A percentile compares a stretch with the other conserved stretches of the same genome.
These are phyloP conservation scores for Forbesichthys agassizii DNA, from an alignment of 2,113 vertebrate genomes.

Conservation along the genomic window DNA sequence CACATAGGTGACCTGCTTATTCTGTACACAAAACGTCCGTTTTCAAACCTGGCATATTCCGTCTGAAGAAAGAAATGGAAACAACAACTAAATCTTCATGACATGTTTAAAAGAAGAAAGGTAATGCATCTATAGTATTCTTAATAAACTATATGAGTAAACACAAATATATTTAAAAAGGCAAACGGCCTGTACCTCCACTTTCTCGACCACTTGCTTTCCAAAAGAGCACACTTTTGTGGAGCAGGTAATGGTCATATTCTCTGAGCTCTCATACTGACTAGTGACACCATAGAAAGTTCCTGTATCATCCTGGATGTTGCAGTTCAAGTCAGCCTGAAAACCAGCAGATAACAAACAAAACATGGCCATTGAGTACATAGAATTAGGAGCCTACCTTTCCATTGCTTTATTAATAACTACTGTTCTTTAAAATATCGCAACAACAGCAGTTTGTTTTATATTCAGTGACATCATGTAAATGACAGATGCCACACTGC, in stretches of 20 bases:
- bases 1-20: slow-evolving; percentile 99
- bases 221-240: slow-evolving; percentile 99
- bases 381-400: background rate
- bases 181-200: slow-evolving; percentile 83
- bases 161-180: background rate
- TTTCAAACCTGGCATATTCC: slow-evolving; percentile 98
- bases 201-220: slow-evolving; percentile 99
- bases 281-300: slow-evolving; percentile 97
- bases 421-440: no score
- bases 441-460: no score
- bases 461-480: no score
- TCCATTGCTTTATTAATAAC: background rate
- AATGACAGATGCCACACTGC: background rate
- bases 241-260: slow-evolving; percentile 99
- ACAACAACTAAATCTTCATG: background rate
- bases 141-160: background rate
- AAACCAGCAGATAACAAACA: slow-evolving; percentile 11
- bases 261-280: slow-evolving; percentile 98
- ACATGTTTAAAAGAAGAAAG: background rate
- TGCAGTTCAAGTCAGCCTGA: slow-evolving; percentile 98
- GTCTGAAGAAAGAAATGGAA: slow-evolving; percentile 75
- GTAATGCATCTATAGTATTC: background rate
- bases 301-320: slow-evolving; percentile 93
- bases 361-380: background rate
- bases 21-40: slow-evolving; percentile 95